Conservation (phyloP, 2,888 invertebrate species). For the Oxyteleia sp. region DNA sequence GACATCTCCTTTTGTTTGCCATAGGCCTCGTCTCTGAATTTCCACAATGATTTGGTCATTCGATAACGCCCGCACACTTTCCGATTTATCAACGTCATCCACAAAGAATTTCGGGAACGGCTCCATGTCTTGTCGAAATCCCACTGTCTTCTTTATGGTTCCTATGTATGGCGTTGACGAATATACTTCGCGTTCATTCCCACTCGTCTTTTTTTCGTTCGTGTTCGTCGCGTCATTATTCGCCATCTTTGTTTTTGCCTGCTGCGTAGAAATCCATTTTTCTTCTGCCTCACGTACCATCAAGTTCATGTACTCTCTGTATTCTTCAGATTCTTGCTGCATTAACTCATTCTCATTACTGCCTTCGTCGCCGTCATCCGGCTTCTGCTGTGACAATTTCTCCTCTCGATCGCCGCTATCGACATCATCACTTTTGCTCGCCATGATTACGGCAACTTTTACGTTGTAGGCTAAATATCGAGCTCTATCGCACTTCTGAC, state of each 20-base stretch:
- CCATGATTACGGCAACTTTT: neutral
- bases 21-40: neutral
- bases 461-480: neutral
- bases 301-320: neutral
- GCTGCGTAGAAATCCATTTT: neutral
- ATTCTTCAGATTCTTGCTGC: neutral
- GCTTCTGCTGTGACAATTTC: neutral
- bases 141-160: neutral
- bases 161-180: neutral
- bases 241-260: neutral
- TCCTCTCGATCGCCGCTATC: neutral
- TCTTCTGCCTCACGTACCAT: neutral
- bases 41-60: neutral
- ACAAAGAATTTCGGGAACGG: neutral
- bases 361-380: neutral
- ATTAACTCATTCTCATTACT: neutral
- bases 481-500: constrained; percentile 5
- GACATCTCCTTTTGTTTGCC: neutral
- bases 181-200: too few species aligned
- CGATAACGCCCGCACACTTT: neutral
- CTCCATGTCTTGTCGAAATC: neutral
- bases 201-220: too few species aligned
- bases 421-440: neutral
- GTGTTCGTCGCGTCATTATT: neutral
- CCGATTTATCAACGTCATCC: neutral